Evolutionary conservation across 1,140 invertebrate genomes (phyloP), one percentile per base, ranked within the genome.

Genomic region (Probaryconus sp.): DNA sequence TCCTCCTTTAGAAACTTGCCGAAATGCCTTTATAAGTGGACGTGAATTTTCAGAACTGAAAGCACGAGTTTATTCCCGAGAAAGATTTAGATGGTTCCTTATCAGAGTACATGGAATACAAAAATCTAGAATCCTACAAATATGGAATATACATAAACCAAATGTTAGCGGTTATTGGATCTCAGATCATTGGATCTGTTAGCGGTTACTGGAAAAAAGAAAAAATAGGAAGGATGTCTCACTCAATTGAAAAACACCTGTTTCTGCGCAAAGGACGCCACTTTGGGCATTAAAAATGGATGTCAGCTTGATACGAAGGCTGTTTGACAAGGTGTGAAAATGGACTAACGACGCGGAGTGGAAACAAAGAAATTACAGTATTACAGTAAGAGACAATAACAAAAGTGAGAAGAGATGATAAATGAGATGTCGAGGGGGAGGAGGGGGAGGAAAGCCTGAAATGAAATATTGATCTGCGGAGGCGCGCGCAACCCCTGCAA

Each of bases 401-500:
- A 43, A 40, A 11, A 72, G 61, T 50, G 48, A 70, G 53, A 75
- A 67, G 65, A 73, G 35, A 77, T 58, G 42, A 76, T 48, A 65
- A 72, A 70, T 74, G 58, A 65, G 63, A 73, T 61, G 72, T 43
- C 51, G 42, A 26, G 67, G 53, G 75, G 47, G 71, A 50, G 55
- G 38, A 64, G 63, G 58, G 60, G 69, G 77, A 75, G 73, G 77
- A 73, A 80, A 83, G 81, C 79, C 68, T 84, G 78, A 84, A 85
- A 87, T 87, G 82, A 85, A 85, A 86, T 88, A 86, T 87, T 87
- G 86, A 87, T 87, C 85, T 81, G 78, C 58, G 72, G 79, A 81
- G 71, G 84, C 85, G 85, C 86, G 85, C 84, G 85, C 85, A 87
- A 82, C 83, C 79, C 84, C 85, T 87, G 85, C 85, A 87, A 30